Percentiles rank a stretch among this genome's conserved stretches.
phyloP scores from a whole-genome alignment of 1,140 invertebrate genomes.

The Heterodera carotae region DNA sequence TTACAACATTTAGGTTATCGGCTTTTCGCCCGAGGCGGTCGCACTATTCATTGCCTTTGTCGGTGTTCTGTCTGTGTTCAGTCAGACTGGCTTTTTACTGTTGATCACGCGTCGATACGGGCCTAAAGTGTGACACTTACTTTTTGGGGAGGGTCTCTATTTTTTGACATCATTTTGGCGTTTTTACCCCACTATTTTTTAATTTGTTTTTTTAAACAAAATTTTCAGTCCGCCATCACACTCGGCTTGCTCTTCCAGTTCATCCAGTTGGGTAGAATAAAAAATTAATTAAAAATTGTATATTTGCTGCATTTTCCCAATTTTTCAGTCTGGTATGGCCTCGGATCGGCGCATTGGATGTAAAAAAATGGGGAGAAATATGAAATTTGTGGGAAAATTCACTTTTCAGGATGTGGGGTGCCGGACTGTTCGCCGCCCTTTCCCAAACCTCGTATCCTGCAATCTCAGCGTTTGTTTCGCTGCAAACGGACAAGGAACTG shows the following conservation, averaged over 20 bases:
- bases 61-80: conserved; percentile 89
- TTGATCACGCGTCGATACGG: conserved; percentile 87
- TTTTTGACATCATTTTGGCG: too few species aligned
- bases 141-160: too few species aligned
- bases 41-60: conserved; percentile 96
- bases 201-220: conserved; percentile 80
- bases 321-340: conserved; percentile 82
- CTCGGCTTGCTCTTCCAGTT: conserved; percentile 93
- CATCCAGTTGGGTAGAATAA: conserved; percentile 87
- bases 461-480: conserved; percentile 97
- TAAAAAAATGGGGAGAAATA: conserved; percentile 60
- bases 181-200: too few species aligned
- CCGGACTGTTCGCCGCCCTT: conserved; percentile 88
- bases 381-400: conserved; percentile 68
- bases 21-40: conserved; percentile 89
- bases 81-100: conserved; percentile 81
- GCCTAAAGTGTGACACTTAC: conserved; percentile 90
- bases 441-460: conserved; percentile 92
- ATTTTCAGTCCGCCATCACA: conserved; percentile 94
- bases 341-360: conserved; percentile 75
- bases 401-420: conserved; percentile 96
- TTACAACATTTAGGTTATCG: conserved; percentile 75
- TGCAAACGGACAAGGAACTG: conserved; percentile 88
- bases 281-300: conserved; percentile 70
- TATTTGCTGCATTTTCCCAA: not conserved